These are phyloP conservation scores for Pangasius larnaudii DNA, from an alignment of 2,797 vertebrate species.

Conservation along the genomic window DNA sequence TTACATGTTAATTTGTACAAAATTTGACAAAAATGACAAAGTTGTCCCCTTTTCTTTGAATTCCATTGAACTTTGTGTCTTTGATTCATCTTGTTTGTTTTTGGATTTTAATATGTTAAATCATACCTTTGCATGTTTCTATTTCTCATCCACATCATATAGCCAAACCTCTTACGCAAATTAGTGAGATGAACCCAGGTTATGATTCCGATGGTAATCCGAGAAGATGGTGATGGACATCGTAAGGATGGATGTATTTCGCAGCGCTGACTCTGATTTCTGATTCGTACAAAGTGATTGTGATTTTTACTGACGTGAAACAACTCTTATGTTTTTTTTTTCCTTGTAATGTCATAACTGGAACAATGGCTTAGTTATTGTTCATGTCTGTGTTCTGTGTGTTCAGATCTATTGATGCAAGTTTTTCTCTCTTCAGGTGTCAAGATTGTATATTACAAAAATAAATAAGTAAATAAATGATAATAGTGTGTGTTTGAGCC, in stretches of 20 bases:
- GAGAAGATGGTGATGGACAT: neutral
- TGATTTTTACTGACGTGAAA: neutral
- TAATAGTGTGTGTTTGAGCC: neutral
- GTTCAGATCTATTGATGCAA: neutral
- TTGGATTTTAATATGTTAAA: neutral
- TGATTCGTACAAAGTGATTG: neutral
- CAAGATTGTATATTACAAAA: neutral
- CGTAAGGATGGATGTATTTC: neutral
- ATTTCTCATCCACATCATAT: neutral
- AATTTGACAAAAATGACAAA: neutral
- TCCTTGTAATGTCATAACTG: neutral
- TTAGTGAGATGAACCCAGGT: neutral
- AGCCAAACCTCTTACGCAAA: neutral
- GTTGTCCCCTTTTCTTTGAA: neutral
- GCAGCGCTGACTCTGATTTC: neutral
- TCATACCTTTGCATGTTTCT: neutral
- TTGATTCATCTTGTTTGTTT: neutral
- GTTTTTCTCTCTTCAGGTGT: neutral
- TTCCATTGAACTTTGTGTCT: neutral
- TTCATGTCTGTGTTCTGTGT: slow-evolving; percentile 4
- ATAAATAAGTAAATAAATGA: neutral
- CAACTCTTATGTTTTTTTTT: neutral
- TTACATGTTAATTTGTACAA: neutral
- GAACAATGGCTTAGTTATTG: neutral
- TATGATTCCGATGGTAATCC: slow-evolving; percentile 14